phyloP scores from a whole-genome alignment of 1,140 invertebrate genomes.

The Eurosta solidaginis region DNA sequence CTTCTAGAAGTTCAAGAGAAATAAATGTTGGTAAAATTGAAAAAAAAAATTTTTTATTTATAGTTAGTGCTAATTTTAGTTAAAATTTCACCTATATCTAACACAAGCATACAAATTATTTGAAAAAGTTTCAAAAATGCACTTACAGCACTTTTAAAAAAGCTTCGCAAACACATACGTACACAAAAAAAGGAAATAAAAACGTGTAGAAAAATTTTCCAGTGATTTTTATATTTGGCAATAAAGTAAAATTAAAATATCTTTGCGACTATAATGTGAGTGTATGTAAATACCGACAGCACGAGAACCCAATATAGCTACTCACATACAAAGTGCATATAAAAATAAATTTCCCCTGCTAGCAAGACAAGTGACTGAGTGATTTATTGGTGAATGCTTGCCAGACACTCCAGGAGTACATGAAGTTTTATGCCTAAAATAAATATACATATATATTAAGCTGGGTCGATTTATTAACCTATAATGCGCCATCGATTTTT shows the following conservation, averaged over 20 bases:
- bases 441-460: not conserved
- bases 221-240: not conserved
- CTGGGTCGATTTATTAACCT: no score
- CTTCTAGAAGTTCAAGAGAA: no score
- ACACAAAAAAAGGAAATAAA: not conserved
- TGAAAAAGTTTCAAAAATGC: no score
- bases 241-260: constrained; percentile 8
- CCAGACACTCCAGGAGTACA: constrained; percentile 10
- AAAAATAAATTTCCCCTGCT: not conserved
- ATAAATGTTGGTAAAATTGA: not conserved
- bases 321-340: not conserved
- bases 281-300: no score
- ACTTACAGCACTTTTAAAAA: not conserved
- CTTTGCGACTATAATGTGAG: not conserved
- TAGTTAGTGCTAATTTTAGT: no score
- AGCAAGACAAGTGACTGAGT: constrained; percentile 13
- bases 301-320: not conserved
- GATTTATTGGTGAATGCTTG: constrained; percentile 5
- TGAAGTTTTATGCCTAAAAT: not conserved
- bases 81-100: no score
- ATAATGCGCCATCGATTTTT: no score
- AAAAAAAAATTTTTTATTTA: not conserved
- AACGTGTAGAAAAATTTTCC: not conserved
- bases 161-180: not conserved
- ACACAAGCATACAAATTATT: no score